A percentile compares a stretch with the other conserved stretches of the same genome.
phyloP scores from a whole-genome alignment of 2,888 invertebrate genomes.

The Trilocha varians region DNA sequence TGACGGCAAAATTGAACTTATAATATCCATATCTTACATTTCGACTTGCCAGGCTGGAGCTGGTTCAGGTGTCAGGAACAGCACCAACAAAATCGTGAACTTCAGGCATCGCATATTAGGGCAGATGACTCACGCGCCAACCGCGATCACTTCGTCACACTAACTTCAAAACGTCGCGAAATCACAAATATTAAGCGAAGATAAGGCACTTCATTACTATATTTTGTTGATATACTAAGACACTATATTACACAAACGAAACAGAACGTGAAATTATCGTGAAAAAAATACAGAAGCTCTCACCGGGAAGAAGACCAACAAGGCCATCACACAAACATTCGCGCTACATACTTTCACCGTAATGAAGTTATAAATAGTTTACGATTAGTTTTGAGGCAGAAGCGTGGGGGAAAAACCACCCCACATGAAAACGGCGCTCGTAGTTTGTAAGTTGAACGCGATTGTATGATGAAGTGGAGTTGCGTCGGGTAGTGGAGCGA shows the following conservation, averaged over 20 bases:
- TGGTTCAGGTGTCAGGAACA: constrained; percentile 47
- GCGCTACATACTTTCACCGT: constrained; percentile 36
- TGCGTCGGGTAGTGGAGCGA: constrained; percentile 14
- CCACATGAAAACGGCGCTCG: constrained; percentile 26
- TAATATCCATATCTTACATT: constrained; percentile 44
- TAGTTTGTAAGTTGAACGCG: constrained; percentile 16
- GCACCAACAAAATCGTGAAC: constrained; percentile 37
- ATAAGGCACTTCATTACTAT: constrained; percentile 61
- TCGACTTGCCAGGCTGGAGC: constrained; percentile 48
- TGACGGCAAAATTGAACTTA: too few species aligned
- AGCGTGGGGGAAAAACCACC: constrained; percentile 12
- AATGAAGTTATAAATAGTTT: constrained; percentile 40
- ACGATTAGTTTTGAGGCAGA: constrained; percentile 16
- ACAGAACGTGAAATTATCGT: constrained; percentile 13
- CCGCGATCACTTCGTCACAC: constrained; percentile 21
- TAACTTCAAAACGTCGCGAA: constrained; percentile 16
- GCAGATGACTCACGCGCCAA: constrained; percentile 42
- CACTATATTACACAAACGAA: constrained; percentile 7
- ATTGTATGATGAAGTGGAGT: constrained; percentile 9
- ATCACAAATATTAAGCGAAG: constrained; percentile 37
- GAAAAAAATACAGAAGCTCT: constrained; percentile 25
- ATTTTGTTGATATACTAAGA: constrained; percentile 26
- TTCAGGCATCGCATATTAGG: constrained; percentile 43
- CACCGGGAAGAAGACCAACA: constrained; percentile 44
- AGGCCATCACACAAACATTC: constrained; percentile 51